Evolutionary conservation across 2,797 vertebrate genomes (phyloP).

Genomic region (Muscicapa striata): DNA sequence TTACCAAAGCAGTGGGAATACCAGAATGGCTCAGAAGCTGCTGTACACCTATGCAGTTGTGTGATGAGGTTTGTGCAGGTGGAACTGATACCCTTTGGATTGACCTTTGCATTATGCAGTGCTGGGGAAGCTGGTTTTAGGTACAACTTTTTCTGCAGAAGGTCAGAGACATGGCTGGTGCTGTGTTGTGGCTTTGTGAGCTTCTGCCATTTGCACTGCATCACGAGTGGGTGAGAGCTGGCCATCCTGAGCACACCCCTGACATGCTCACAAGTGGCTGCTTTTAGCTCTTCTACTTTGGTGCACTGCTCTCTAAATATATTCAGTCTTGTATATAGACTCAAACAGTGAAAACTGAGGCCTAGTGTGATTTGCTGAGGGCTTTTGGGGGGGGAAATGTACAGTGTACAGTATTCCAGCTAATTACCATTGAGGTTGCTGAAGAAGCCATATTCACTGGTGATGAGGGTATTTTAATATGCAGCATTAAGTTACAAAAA

Average conservation of each 20-base stretch:
- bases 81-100: not conserved
- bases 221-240: rapidly evolving
- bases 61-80: conserved; percentile 47
- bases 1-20: conserved; percentile 86
- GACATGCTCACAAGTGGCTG: rapidly evolving
- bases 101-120: not conserved
- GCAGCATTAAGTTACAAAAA: not conserved
- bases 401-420: not conserved
- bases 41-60: conserved; percentile 80
- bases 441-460: not conserved
- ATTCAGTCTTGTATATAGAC: not conserved
- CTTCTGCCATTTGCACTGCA: not conserved
- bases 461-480: not conserved
- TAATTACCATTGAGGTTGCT: not conserved
- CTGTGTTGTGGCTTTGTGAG: not conserved
- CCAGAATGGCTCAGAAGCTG: conserved; percentile 80
- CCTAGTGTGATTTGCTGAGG: not conserved
- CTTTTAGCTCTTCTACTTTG: not conserved
- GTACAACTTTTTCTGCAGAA: not conserved
- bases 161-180: not conserved
- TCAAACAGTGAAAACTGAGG: not conserved
- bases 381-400: not conserved
- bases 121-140: not conserved
- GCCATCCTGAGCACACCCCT: not conserved
- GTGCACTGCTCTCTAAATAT: not conserved